Evolutionary conservation across 2,888 invertebrate genomes (phyloP).

Genomic region (Anthrax anthrax): DNA sequence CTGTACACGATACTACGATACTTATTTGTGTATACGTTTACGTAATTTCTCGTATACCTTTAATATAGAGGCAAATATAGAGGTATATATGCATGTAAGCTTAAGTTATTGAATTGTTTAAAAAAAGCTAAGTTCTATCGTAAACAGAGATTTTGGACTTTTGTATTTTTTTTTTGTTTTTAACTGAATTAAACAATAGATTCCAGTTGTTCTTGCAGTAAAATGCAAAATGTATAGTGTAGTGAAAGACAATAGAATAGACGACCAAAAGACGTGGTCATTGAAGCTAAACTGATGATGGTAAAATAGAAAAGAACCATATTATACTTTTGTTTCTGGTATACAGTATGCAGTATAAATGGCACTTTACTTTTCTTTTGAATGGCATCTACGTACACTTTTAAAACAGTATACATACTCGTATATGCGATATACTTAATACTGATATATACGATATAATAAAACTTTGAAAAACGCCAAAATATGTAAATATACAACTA

Average conservation of each 20-base stretch:
- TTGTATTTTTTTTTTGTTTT: too few relatives aligned
- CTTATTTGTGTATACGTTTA: background rate
- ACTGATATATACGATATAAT: background rate
- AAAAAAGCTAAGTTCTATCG: background rate
- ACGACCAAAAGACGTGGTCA: slow-evolving; percentile 2
- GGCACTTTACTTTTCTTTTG: background rate
- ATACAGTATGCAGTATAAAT: background rate
- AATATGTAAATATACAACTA: slow-evolving; percentile 3
- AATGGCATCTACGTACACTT: background rate
- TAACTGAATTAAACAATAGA: background rate
- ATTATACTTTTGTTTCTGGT: background rate
- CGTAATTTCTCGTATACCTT: too few relatives aligned
- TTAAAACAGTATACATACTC: too few relatives aligned
- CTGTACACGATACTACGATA: too few relatives aligned
- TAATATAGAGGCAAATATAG: too few relatives aligned
- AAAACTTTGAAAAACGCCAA: slow-evolving; percentile 10
- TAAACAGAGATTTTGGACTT: background rate
- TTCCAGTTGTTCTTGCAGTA: background rate
- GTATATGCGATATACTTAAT: too few relatives aligned
- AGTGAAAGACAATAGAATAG: too few relatives aligned
- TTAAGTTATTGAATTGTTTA: background rate
- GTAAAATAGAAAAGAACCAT: background rate
- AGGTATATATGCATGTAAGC: background rate
- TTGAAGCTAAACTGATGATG: background rate
- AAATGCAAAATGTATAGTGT: too few relatives aligned